Conservation (phyloP, 1,140 invertebrate species). For the Anoplolepis gracilipes region DNA sequence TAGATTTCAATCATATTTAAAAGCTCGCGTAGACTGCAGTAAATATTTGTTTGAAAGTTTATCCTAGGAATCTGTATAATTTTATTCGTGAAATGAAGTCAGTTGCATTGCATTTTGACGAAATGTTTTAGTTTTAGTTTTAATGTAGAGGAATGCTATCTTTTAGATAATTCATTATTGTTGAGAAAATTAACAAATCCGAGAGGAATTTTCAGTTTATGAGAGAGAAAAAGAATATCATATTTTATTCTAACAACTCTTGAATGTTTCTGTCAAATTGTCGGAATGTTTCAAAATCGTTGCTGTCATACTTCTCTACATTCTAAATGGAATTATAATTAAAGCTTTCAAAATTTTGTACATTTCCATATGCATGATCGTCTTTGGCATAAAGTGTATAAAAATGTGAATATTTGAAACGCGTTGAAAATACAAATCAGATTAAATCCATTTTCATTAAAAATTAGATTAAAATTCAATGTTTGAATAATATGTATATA, state of each 20-base stretch:
- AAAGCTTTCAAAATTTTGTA: slow-evolving; percentile 53
- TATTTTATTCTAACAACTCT: slow-evolving; percentile 53
- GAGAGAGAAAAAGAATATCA: slow-evolving; percentile 30
- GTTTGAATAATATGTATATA: background rate
- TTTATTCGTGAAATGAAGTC: slow-evolving; percentile 14
- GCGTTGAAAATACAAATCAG: background rate
- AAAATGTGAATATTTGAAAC: slow-evolving; percentile 27
- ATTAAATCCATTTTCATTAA: slow-evolving; percentile 9
- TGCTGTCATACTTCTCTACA: slow-evolving; percentile 28
- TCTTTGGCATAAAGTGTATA: slow-evolving; percentile 7
- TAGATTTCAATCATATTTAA: background rate
- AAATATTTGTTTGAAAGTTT: background rate
- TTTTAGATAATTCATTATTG: slow-evolving; percentile 9
- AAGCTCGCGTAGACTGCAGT: background rate
- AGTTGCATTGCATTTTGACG: slow-evolving; percentile 13
- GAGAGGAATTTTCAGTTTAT: slow-evolving; percentile 18
- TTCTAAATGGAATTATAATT: slow-evolving; percentile 59
- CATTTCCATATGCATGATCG: slow-evolving; percentile 31
- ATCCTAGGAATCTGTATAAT: background rate
- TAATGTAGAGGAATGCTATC: slow-evolving; percentile 2
- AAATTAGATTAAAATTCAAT: slow-evolving; percentile 13
- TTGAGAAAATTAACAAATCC: slow-evolving; percentile 48
- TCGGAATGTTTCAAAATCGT: slow-evolving; percentile 45
- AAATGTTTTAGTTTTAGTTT: slow-evolving; percentile 44
- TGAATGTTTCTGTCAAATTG: slow-evolving; percentile 56